Evolutionary conservation across 2,888 invertebrate genomes (phyloP).

Genomic region (Noctua comes): DNA sequence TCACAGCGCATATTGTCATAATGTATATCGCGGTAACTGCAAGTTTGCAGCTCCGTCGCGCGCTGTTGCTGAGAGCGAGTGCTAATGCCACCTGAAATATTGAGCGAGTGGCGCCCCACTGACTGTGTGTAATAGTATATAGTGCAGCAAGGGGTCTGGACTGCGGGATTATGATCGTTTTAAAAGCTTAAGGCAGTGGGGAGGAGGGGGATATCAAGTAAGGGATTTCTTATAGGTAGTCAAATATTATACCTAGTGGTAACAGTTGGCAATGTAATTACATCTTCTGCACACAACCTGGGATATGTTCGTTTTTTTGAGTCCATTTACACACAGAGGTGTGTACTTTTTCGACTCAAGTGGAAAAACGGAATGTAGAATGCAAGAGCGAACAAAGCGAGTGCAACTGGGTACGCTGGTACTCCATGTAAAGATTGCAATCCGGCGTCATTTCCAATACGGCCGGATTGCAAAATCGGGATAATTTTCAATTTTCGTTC

Average conservation of each 20-base stretch:
- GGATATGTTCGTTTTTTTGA: neutral
- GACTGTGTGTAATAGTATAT: neutral
- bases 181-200: neutral
- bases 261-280: neutral
- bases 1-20: conserved; percentile 4
- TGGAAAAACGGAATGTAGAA: neutral
- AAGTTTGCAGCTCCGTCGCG: conserved; percentile 5
- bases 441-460: too few relatives aligned
- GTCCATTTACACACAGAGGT: neutral
- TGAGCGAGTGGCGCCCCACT: conserved; percentile 6
- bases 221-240: neutral
- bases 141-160: neutral
- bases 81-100: conserved; percentile 27
- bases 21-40: conserved; percentile 17
- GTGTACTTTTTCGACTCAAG: neutral
- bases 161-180: neutral
- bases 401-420: neutral
- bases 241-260: neutral
- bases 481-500: too few relatives aligned
- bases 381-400: neutral
- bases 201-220: neutral
- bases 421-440: too few relatives aligned
- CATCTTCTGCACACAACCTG: neutral
- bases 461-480: too few relatives aligned
- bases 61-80: conserved; percentile 6